Base-by-base conservation (phyloP, 2,888 invertebrate genomes). In the Meiosimyza decipiens region DNA sequence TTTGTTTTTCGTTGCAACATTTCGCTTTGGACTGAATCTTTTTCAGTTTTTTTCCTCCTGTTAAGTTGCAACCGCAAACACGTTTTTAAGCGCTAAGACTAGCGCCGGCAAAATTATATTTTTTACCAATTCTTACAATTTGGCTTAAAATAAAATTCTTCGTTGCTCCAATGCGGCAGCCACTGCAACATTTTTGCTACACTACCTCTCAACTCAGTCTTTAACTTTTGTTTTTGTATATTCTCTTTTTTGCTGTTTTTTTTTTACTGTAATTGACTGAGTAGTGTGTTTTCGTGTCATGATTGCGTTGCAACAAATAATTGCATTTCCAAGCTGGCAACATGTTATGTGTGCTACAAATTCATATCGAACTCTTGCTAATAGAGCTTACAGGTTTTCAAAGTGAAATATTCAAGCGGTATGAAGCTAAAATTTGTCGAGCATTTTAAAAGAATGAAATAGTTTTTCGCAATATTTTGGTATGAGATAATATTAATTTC, bases 211-310 rank as follows among this genome's bases (percentile, higher is more conserved):
- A 55, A 18, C 52, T 22, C 52, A 54, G 1, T 50, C 49, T 28
- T 33, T 40, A 50, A 55, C 47, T 16, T 63, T 71, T 74, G 22
- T n/a, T 66, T 52, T 64, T 64, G 54, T 54, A 28, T 40, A 9
- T 40, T 40, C 40, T 40, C 40, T 40, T 9, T 67, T 72, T 74
- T 59, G 66, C 33, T 66, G 71, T 67, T 73, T 72, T 65, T 70
- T 40, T 71, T 55, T 71, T 15, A 63, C 11, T 33, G 54, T 22
- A 16, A 18, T 40, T 18, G 11, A 15, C 5, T 18, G 11, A 2
- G 15, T 13, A 49, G 51, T 60, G 22, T 13, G 16, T 69, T 55
- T 74, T 67, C 68, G 72, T 67, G 15, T 28, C 2, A 28, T 28
- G 28, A 4, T 28, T 28, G 3, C 28, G 40, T 40, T 40, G 40